Conservation (phyloP, 2,797 vertebrate genomes). For the Chromobotia macracanthus region DNA sequence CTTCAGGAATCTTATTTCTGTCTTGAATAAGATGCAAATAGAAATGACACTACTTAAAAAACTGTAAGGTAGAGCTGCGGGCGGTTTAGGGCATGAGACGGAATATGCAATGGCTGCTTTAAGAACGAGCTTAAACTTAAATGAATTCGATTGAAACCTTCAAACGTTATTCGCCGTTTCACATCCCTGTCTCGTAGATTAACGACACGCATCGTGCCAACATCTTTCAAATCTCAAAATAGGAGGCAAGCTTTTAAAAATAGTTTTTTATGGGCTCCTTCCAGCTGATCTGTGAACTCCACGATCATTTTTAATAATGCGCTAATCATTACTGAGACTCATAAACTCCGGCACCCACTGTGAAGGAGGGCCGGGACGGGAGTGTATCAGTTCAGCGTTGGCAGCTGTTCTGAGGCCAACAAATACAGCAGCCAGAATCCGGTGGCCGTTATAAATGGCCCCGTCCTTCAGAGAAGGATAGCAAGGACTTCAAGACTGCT, state of each 20-base stretch:
- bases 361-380: constrained; percentile 16
- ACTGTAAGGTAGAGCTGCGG: not conserved
- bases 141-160: constrained; percentile 3
- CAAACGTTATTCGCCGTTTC: constrained; percentile 14
- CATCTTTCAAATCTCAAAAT: constrained; percentile 43
- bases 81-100: constrained; percentile 3
- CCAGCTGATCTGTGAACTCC: constrained; percentile 37
- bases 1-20: not conserved
- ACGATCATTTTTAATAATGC: constrained; percentile 45
- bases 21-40: not conserved
- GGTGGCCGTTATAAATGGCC: constrained; percentile 59
- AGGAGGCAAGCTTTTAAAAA: constrained; percentile 45
- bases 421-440: constrained; percentile 52
- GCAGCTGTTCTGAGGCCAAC: constrained; percentile 51
- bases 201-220: constrained; percentile 19
- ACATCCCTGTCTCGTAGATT: constrained; percentile 35
- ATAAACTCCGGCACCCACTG: constrained; percentile 37
- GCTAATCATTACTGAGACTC: constrained; percentile 42
- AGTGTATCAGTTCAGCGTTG: constrained; percentile 41
- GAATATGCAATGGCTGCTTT: not conserved
- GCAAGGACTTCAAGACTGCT: constrained; percentile 60
- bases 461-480: constrained; percentile 61
- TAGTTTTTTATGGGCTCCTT: constrained; percentile 38
- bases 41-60: not conserved
- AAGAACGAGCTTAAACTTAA: constrained; percentile 9